Percentiles rank a stretch among this genome's conserved stretches.
Conservation (phyloP, 2,113 vertebrate species). For the Xenopus tropicalis region UCB_Xtro_10.0 CM004446.2:71026001-71026500, state of each 20-base stretch:
- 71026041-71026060: slow-evolving; percentile 11
- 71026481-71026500: slow-evolving; percentile 25
- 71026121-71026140: slow-evolving; percentile 14
- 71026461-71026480: not conserved
- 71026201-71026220: slow-evolving; percentile 3
- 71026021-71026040: not conserved
- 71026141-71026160: slow-evolving; percentile 23
- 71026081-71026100: slow-evolving; percentile 8
- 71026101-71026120: slow-evolving; percentile 11
- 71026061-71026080: slow-evolving; percentile 14
- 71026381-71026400: not conserved
- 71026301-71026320: not conserved
- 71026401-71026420: not conserved
- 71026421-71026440: not conserved
- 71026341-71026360: not conserved
- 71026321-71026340: no score
- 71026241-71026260: not conserved
- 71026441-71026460: not conserved
- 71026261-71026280: slow-evolving; percentile 6
- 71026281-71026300: slow-evolving; percentile 7
- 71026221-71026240: slow-evolving; percentile 1
- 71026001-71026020: not conserved
- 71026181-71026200: slow-evolving; percentile 20
- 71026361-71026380: not conserved
- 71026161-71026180: slow-evolving; percentile 6